Conservation (phyloP, 2,888 invertebrate species). For the Drosophila bunnanda region DNA sequence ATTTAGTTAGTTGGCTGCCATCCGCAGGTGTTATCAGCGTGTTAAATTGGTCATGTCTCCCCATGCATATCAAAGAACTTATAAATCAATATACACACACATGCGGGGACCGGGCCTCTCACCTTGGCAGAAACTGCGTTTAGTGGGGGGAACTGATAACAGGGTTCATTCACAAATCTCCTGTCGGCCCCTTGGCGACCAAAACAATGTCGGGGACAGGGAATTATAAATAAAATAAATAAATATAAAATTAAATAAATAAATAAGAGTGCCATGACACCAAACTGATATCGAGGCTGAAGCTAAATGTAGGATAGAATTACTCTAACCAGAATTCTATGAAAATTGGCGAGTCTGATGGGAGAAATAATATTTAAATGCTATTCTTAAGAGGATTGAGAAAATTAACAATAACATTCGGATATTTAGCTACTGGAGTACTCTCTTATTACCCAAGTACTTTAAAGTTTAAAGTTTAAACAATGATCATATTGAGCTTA, state of each 20-base stretch:
- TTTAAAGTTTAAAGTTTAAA: background rate
- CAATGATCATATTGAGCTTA: background rate
- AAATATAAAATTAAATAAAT: no score
- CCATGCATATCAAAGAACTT: conserved; percentile 43
- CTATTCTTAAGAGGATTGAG: no score
- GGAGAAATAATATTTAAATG: no score
- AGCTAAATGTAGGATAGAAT: no score
- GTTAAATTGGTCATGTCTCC: conserved; percentile 18
- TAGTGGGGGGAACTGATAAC: conserved; percentile 38
- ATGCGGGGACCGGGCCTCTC: background rate
- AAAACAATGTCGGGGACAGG: conserved; percentile 31
- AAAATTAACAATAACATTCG: no score
- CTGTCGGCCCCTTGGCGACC: conserved; percentile 36
- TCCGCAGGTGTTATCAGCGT: conserved; percentile 42
- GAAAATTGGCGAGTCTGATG: no score
- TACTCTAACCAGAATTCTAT: no score
- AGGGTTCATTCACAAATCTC: conserved; percentile 31
- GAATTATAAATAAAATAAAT: background rate
- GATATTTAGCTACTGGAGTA: background rate
- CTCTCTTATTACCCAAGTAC: background rate
- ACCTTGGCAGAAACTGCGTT: conserved; percentile 45
- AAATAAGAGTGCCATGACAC: no score
- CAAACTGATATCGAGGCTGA: no score
- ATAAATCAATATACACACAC: conserved; percentile 34
- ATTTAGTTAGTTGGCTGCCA: conserved; percentile 41